Base-by-base conservation (phyloP, 2,888 invertebrate genomes). In the Apodemia mormo region DNA sequence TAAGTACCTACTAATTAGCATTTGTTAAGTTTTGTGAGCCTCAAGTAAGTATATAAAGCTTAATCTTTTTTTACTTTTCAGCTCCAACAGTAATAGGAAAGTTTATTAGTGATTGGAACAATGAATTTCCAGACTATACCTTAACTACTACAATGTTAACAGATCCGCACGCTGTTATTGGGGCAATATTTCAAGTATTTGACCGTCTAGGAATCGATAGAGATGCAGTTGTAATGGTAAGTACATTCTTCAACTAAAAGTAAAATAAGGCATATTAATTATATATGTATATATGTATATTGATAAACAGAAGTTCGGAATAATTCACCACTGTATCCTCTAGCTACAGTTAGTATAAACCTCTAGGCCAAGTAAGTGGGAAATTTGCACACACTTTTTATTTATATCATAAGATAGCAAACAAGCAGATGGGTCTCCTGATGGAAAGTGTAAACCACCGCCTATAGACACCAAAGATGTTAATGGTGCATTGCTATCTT, bases 81-180 rank as follows among this genome's bases (percentile, higher is more conserved):
- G 76, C 68, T 65, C 64, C 61, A 64, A 68, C 73, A 2, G 69
- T 65, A 5, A 77, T 84, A 52, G 90, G 89, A 49, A 82, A 77
- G 30, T 84, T 92, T 43, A 76, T 90, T 54, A 73, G 70, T 8
- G 82, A 79, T 68, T 93, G 92, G 93, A 92, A 90, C 78, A 79
- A 68, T 0, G 76, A 80, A 5, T 90, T 90, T 72, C 85, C 86
- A 0, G 76, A 89, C 14, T 81, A 82, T 75, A 76, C 80, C 1
- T 73, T 93, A 1, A 83, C 82, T 2, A 74, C 75, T 7, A 80
- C 78, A 1, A 89, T 89, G 70, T 74, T 93, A 43, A 90, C 87
- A 73, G 86, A 84, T 8, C 87, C 92, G 0, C 85, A 84, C n/a
- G 75, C 80, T 0, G 72, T 93, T n/a, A 86, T 92, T 79, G 82